Base-by-base conservation (phyloP, 1,140 invertebrate genomes). In the Palaemon carinicauda region DNA sequence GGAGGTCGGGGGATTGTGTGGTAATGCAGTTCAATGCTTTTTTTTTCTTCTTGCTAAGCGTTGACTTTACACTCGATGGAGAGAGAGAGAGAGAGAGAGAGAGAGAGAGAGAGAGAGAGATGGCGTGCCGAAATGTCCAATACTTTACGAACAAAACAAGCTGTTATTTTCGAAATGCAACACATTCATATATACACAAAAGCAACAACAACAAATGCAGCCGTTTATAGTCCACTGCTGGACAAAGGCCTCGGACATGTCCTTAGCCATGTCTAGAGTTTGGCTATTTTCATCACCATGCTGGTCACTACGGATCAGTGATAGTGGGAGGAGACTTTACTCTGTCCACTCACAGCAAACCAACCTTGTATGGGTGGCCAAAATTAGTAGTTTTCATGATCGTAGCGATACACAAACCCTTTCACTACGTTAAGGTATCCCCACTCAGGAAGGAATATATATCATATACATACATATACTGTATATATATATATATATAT, bases 171-270 rank as follows among this genome's bases (percentile, higher is more conserved):
- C 19, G n/a, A n/a, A n/a, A n/a, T n/a, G n/a, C n/a, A n/a, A n/a
- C n/a, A 31, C 21, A 73, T 33, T 5, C 41, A 41, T 52, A 3
- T 54, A 78, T 31, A 31, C 27, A 80, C 29, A 21, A 15, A 31
- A 29, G 21, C 10, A 56, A n/a, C n/a, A n/a, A n/a, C 17, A 27
- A 54, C 17, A 79, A 1, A 78, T 50, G 51, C 75, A 78, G 33
- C 51, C 75, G 51, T 41, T 51, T 50, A 78, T 41, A 78, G n/a
- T 41, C 51, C 75, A 78, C 75, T 50, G 33, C 51, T 41, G 51
- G 33, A 78, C 75, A 78, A 33, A 78, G 33, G 51, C 75, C 75
- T 51, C 75, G 51, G 33, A 78, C 75, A 78, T 52, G 51, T 52
- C 51, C 24, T 51, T 52, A 78, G n/a, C 51, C 24, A 78, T 52